Conservation (phyloP, 2,113 vertebrate genomes). For the Passer domesticus region DNA sequence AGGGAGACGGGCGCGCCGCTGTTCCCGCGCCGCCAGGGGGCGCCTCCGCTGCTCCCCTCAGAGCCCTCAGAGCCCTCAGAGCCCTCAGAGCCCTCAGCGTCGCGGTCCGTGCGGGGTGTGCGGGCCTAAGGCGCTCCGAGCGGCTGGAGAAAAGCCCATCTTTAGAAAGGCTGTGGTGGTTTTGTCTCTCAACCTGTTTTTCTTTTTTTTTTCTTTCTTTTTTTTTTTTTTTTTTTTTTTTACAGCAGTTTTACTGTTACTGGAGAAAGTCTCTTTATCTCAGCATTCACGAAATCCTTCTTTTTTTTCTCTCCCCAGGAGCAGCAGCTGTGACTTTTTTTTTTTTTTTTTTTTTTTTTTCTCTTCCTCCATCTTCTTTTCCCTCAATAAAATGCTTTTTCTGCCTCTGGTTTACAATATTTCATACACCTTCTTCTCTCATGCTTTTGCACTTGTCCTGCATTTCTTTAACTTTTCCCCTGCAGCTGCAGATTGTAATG, state of each 20-base stretch:
- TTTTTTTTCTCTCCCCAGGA: not conserved
- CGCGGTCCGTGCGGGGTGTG: accelerated
- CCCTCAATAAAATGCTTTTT: not conserved
- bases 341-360: accelerated
- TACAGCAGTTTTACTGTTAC: too few species aligned
- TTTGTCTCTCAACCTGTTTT: not conserved
- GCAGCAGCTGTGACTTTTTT: accelerated
- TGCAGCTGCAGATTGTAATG: not conserved
- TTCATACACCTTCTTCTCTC: too few species aligned
- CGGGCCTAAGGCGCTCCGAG: accelerated
- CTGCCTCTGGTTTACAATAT: accelerated
- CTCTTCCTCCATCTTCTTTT: not conserved
- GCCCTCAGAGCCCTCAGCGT: not conserved
- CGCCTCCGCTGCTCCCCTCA: not conserved
- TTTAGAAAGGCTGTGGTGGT: not conserved
- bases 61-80: accelerated
- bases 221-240: too few species aligned
- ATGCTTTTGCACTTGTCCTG: too few species aligned
- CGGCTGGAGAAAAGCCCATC: too few species aligned
- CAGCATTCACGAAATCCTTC: not conserved
- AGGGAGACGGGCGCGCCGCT: too few species aligned
- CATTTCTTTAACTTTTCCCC: not conserved
- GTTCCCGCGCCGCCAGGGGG: not conserved
- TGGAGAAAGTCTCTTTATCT: not conserved
- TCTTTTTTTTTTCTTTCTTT: too few species aligned